Conservation (phyloP, 2,113 vertebrate species). For the Macquaria ambigua region DNA sequence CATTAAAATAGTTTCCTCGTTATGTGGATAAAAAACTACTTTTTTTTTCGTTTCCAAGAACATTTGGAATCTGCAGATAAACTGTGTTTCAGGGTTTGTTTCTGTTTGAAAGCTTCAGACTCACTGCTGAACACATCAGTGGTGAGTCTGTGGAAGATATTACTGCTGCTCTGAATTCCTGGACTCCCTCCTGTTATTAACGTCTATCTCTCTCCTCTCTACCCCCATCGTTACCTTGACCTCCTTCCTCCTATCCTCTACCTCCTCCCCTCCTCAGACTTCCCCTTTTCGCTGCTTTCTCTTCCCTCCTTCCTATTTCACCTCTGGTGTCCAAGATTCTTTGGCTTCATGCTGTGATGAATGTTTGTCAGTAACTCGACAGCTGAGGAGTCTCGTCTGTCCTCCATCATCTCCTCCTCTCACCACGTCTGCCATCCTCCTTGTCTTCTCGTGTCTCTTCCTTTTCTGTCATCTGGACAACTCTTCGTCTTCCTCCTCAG, state of each 20-base stretch:
- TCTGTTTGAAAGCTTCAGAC: background rate
- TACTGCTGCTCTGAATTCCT: slow-evolving; percentile 29
- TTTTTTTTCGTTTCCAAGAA: too few species aligned
- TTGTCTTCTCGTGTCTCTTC: background rate
- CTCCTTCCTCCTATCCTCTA: slow-evolving; percentile 21
- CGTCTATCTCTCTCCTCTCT: slow-evolving; percentile 37
- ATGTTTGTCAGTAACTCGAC: slow-evolving; percentile 36
- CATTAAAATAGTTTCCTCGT: too few species aligned
- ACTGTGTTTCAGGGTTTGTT: background rate
- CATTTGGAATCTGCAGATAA: background rate
- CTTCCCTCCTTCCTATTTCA: background rate
- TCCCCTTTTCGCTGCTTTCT: background rate
- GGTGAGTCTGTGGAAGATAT: slow-evolving; percentile 56
- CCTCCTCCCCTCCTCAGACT: background rate
- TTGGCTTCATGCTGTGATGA: slow-evolving; percentile 44
- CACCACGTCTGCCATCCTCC: background rate
- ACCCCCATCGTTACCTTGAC: slow-evolving; percentile 55
- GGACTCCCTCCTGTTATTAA: slow-evolving; percentile 42
- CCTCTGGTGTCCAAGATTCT: slow-evolving; percentile 21
- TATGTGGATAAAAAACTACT: too few species aligned
- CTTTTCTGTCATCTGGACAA: background rate
- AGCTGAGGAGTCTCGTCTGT: slow-evolving; percentile 28
- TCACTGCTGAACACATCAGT: slow-evolving; percentile 24
- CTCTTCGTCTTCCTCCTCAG: background rate
- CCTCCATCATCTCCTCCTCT: slow-evolving; percentile 22